These are phyloP conservation scores for Ficedula albicollis DNA, from an alignment of 2,797 vertebrate genomes.

Conservation along the genomic window DNA sequence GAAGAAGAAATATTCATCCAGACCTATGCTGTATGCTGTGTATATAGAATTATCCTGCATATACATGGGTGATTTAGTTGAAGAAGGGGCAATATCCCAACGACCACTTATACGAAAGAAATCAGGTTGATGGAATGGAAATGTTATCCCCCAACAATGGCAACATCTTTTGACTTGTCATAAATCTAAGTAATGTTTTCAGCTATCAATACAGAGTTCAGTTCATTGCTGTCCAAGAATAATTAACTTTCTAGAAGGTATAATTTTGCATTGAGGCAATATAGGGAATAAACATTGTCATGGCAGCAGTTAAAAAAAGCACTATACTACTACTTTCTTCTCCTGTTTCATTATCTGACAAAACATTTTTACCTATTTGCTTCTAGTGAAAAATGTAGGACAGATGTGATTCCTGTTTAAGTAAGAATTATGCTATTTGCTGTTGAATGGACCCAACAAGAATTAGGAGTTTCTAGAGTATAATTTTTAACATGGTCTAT, in stretches of 20 bases:
- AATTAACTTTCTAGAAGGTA: background rate
- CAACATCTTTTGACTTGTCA: background rate
- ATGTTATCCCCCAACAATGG: background rate
- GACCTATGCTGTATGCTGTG: background rate
- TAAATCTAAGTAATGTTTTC: background rate
- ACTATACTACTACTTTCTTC: background rate
- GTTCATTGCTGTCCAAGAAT: background rate
- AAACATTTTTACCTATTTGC: background rate
- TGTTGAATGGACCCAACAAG: background rate
- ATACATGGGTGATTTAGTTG: background rate
- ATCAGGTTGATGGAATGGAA: background rate
- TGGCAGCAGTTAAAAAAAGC: background rate
- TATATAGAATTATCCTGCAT: background rate
- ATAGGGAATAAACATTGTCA: background rate
- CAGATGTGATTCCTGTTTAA: background rate
- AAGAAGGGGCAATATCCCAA: background rate
- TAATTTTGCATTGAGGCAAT: background rate
- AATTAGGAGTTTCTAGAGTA: background rate
- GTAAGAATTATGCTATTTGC: background rate
- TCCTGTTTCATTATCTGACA: background rate
- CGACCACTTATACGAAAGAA: background rate
- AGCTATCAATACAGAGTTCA: background rate
- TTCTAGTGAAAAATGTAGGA: background rate
- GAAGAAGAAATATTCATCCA: background rate
- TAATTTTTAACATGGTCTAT: background rate